These are phyloP conservation scores for Platynereis dumerilii DNA, from an alignment of 2,888 invertebrate species.

Conservation along the genomic window DNA sequence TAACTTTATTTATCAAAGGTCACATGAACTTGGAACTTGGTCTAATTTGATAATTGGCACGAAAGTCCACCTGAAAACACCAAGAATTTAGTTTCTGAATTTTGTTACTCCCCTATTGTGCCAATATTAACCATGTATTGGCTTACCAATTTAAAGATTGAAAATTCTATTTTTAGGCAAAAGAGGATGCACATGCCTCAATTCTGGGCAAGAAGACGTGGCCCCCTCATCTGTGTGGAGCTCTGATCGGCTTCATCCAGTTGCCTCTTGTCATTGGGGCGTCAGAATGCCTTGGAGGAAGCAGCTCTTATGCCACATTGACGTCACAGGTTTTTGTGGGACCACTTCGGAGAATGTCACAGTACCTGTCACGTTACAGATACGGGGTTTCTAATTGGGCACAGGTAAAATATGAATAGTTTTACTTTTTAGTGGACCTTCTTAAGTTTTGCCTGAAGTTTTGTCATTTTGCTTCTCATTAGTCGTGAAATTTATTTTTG, in stretches of 20 bases:
- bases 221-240: constrained; percentile 44
- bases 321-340: constrained; percentile 40
- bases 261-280: constrained; percentile 43
- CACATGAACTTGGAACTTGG: too few species aligned
- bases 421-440: neutral
- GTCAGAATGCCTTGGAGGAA: constrained; percentile 40
- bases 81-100: too few species aligned
- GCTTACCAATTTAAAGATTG: too few species aligned
- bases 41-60: too few species aligned
- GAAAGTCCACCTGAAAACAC: too few species aligned
- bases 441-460: neutral
- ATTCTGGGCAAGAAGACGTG: constrained; percentile 29
- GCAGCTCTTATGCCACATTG: constrained; percentile 41
- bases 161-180: too few species aligned
- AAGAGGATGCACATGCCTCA: too few species aligned
- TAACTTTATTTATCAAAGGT: too few species aligned
- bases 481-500: too few species aligned
- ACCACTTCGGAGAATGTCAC: constrained; percentile 34
- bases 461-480: neutral
- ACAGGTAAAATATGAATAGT: constrained; percentile 9
- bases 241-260: constrained; percentile 41
- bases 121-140: too few species aligned
- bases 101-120: too few species aligned
- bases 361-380: constrained; percentile 35
- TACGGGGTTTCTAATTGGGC: constrained; percentile 40